These are phyloP conservation scores for Ecliptopera silaceata DNA, from an alignment of 2,888 invertebrate species.

Conservation along the genomic window DNA sequence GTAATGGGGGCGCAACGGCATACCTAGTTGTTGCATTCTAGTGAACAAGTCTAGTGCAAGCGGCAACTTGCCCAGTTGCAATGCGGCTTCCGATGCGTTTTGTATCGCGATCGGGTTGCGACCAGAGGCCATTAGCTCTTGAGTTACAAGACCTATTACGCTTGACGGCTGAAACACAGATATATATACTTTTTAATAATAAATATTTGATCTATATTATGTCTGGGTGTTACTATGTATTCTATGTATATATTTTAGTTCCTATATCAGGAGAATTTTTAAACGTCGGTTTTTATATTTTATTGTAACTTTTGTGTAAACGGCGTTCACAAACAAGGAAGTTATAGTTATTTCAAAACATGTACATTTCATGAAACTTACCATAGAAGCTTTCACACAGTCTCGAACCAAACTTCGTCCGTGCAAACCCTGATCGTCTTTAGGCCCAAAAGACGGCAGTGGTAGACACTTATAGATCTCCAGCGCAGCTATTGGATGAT, in stretches of 20 bases:
- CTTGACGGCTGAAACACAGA: slow-evolving; percentile 65
- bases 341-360: neutral
- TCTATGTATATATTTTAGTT: no score
- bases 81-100: slow-evolving; percentile 78
- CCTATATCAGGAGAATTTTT: no score
- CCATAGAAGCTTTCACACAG: slow-evolving; percentile 79
- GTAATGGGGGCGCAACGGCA: slow-evolving; percentile 82
- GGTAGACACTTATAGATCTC: slow-evolving; percentile 77
- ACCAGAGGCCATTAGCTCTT: slow-evolving; percentile 71
- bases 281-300: no score
- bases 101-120: slow-evolving; percentile 77
- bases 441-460: slow-evolving; percentile 71
- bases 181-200: neutral
- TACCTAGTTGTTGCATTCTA: slow-evolving; percentile 65
- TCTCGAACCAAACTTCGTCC: slow-evolving; percentile 82
- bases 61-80: slow-evolving; percentile 71
- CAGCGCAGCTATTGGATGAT: slow-evolving; percentile 73
- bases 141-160: slow-evolving; percentile 66
- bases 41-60: slow-evolving; percentile 72
- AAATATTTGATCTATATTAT: no score
- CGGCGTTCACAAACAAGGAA: neutral
- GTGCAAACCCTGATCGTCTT: slow-evolving; percentile 80
- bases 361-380: slow-evolving; percentile 48
- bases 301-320: no score
- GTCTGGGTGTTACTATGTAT: no score